Conservation (phyloP, 1,140 invertebrate species). For the Nephila pilipes region DNA sequence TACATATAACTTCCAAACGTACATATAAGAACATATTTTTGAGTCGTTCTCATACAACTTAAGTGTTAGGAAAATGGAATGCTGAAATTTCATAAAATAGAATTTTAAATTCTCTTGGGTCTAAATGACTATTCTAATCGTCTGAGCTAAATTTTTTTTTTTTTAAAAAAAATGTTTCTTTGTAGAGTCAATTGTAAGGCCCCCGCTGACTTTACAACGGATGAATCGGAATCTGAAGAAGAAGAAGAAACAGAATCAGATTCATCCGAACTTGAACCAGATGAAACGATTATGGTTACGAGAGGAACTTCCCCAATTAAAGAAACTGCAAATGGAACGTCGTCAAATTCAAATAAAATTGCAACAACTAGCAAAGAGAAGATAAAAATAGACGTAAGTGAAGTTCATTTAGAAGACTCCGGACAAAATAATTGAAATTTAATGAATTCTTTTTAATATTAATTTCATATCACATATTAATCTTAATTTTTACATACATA, state of each 20-base stretch:
- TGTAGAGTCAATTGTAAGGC: slow-evolving; percentile 63
- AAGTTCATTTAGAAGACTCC: too few relatives aligned
- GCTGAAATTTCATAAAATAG: too few relatives aligned
- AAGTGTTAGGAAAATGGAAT: too few relatives aligned
- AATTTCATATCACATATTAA: too few relatives aligned
- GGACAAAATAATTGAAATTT: too few relatives aligned
- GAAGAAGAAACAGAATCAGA: slow-evolving; percentile 51
- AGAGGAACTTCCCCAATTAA: slow-evolving; percentile 47
- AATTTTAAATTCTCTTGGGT: too few relatives aligned
- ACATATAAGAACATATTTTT: too few relatives aligned
- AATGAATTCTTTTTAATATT: too few relatives aligned
- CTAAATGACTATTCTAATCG: not conserved
- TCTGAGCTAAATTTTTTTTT: not conserved
- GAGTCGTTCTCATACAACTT: too few relatives aligned
- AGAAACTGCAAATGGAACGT: slow-evolving; percentile 53
- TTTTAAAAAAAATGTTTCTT: not conserved
- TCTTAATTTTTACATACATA: too few relatives aligned
- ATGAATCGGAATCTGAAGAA: slow-evolving; percentile 43
- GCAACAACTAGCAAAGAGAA: slow-evolving; percentile 55
- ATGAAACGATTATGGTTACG: slow-evolving; percentile 50
- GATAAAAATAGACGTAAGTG: slow-evolving; percentile 63
- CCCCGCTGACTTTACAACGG: slow-evolving; percentile 77
- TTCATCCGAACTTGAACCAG: slow-evolving; percentile 8
- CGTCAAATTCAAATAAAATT: slow-evolving; percentile 10
- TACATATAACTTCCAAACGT: too few relatives aligned